Percentiles rank a stretch among this genome's conserved stretches.
Conservation (phyloP, 1,140 invertebrate genomes). For the Agraylea sexmaculata region DNA sequence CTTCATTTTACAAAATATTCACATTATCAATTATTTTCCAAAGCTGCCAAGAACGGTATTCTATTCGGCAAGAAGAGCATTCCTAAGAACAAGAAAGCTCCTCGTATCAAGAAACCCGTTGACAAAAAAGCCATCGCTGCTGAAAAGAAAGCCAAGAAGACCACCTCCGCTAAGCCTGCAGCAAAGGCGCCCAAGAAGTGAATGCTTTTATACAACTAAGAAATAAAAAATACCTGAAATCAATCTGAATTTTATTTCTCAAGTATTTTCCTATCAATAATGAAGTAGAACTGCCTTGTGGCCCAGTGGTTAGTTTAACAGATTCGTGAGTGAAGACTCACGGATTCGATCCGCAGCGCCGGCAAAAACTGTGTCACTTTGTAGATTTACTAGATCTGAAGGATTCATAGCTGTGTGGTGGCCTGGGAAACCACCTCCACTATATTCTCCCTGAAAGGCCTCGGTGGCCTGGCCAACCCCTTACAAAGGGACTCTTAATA, state of each 20-base stretch:
- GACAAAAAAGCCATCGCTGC: slow-evolving; percentile 24
- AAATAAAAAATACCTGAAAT: slow-evolving; percentile 2
- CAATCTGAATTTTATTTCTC: slow-evolving; percentile 3
- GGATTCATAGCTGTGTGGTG: no score
- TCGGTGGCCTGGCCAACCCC: no score
- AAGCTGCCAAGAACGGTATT: slow-evolving; percentile 28
- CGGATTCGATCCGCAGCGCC: no score
- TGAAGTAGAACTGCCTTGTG: no score
- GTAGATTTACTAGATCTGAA: no score
- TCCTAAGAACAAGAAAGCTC: slow-evolving; percentile 35
- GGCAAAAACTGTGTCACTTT: no score
- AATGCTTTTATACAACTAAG: slow-evolving; percentile 2
- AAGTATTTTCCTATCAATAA: no score
- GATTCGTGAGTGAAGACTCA: no score
- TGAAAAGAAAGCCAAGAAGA: slow-evolving; percentile 2
- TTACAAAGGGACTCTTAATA: no score
- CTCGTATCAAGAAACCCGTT: slow-evolving; percentile 31
- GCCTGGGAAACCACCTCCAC: no score
- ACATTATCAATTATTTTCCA: slow-evolving; percentile 4
- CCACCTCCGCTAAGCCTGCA: slow-evolving; percentile 11
- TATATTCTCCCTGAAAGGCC: no score
- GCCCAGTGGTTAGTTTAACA: no score
- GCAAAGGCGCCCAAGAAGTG: slow-evolving; percentile 10
- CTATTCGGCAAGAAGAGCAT: slow-evolving; percentile 36
- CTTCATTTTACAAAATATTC: neutral